Percentiles rank a stretch among this genome's conserved stretches.
Conservation (phyloP, 2,888 invertebrate species). For the Dicycla oo region DNA sequence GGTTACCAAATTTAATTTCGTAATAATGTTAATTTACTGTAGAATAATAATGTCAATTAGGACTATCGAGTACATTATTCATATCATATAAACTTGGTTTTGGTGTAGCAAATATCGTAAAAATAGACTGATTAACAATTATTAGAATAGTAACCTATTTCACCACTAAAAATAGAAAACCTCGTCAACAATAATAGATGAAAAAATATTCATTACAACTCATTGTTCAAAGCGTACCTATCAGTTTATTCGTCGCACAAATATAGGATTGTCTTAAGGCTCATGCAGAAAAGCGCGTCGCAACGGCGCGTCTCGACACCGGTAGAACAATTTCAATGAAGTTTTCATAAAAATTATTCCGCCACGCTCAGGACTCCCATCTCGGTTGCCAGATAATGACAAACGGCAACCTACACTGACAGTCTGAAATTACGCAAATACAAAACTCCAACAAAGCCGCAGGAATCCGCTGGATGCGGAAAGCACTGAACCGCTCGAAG, state of each 20-base stretch:
- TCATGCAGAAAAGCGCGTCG: no score
- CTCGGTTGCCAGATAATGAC: constrained; percentile 11
- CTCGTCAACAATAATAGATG: not conserved
- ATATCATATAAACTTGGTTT: no score
- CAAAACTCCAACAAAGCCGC: not conserved
- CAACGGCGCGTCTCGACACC: no score
- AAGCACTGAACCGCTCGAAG: no score
- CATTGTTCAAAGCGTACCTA: constrained; percentile 10
- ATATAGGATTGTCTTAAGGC: constrained; percentile 9
- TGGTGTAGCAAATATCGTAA: not conserved
- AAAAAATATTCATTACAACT: constrained; percentile 7
- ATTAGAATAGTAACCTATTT: not conserved
- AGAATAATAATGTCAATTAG: not conserved
- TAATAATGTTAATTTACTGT: not conserved
- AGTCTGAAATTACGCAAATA: not conserved
- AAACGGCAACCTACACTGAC: not conserved
- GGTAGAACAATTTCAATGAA: no score
- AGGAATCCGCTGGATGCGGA: no score
- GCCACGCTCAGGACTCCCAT: not conserved
- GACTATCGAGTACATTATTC: not conserved
- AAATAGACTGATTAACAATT: not conserved
- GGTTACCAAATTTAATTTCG: not conserved
- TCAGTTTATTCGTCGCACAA: constrained; percentile 14
- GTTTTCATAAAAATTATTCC: no score
- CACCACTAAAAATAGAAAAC: not conserved